Conservation (phyloP, 1,140 invertebrate species). For the Acromyrmex charruanus region DNA sequence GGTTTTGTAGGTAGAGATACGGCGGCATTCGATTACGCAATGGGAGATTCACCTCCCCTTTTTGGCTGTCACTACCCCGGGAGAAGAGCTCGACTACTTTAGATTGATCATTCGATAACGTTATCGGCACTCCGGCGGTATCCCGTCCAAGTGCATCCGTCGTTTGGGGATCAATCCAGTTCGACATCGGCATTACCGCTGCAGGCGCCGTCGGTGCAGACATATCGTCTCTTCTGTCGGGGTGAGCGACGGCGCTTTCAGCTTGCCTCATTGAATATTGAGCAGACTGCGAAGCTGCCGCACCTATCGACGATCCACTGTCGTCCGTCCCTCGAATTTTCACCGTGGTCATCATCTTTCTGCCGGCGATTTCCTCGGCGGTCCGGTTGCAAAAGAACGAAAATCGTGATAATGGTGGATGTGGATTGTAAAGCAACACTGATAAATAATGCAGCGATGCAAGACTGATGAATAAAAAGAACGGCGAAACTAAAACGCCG, state of each 20-base stretch:
- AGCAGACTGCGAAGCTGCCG: background rate
- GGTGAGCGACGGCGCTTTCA: conserved; percentile 41
- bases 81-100: conserved; percentile 6
- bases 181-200: conserved; percentile 21
- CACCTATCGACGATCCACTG: background rate
- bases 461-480: conserved; percentile 9
- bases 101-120: conserved; percentile 46
- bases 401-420: background rate
- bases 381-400: conserved; percentile 47
- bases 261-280: conserved; percentile 49
- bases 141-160: conserved; percentile 32
- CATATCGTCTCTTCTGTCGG: conserved; percentile 15
- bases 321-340: conserved; percentile 37
- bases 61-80: conserved; percentile 3
- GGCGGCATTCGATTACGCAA: background rate
- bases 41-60: background rate
- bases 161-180: conserved; percentile 35
- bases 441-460: conserved; percentile 7
- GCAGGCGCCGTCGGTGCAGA: conserved; percentile 3
- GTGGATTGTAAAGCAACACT: background rate
- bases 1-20: background rate
- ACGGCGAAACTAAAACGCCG: background rate
- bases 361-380: conserved; percentile 65
- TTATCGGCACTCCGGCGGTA: background rate
- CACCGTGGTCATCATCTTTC: conserved; percentile 64